Conservation (phyloP, 2,888 invertebrate species). For the Arge pagana region DNA sequence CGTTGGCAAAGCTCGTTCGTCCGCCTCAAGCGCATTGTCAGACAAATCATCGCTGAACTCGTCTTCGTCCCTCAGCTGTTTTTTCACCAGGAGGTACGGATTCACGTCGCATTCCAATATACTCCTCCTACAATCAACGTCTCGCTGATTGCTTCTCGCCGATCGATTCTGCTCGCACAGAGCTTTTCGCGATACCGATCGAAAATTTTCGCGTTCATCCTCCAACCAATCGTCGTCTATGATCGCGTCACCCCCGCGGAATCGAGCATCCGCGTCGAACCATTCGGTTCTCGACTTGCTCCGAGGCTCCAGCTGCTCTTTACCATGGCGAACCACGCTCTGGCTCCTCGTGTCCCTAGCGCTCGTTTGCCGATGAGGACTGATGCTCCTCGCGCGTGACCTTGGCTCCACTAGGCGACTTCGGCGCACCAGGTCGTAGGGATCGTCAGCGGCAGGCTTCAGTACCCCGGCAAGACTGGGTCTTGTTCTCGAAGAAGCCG, state of each 20-base stretch:
- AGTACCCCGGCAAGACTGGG: slow-evolving; percentile 55
- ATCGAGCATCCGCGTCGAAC: slow-evolving; percentile 44
- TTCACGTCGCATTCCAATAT: slow-evolving; percentile 84
- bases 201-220: slow-evolving; percentile 21
- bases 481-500: slow-evolving; percentile 44
- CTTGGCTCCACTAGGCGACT: slow-evolving; percentile 72
- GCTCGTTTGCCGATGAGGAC: slow-evolving; percentile 48
- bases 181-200: slow-evolving; percentile 34
- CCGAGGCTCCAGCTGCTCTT: slow-evolving; percentile 31
- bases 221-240: slow-evolving; percentile 29
- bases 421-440: slow-evolving; percentile 83
- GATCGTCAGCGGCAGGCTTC: slow-evolving; percentile 61
- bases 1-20: slow-evolving; percentile 21
- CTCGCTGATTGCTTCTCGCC: neutral
- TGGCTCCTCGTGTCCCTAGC: slow-evolving; percentile 57
- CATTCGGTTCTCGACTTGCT: slow-evolving; percentile 45
- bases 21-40: slow-evolving; percentile 34
- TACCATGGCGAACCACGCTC: slow-evolving; percentile 50
- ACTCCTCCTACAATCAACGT: slow-evolving; percentile 61
- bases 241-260: slow-evolving; percentile 27
- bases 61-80: slow-evolving; percentile 50
- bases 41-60: slow-evolving; percentile 57
- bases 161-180: slow-evolving; percentile 7
- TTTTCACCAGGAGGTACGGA: slow-evolving; percentile 79
- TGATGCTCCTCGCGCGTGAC: slow-evolving; percentile 55